Evolutionary conservation across 2,888 invertebrate genomes (phyloP), one percentile per base, ranked within the genome.

Genomic region (Oligia strigilis): DNA sequence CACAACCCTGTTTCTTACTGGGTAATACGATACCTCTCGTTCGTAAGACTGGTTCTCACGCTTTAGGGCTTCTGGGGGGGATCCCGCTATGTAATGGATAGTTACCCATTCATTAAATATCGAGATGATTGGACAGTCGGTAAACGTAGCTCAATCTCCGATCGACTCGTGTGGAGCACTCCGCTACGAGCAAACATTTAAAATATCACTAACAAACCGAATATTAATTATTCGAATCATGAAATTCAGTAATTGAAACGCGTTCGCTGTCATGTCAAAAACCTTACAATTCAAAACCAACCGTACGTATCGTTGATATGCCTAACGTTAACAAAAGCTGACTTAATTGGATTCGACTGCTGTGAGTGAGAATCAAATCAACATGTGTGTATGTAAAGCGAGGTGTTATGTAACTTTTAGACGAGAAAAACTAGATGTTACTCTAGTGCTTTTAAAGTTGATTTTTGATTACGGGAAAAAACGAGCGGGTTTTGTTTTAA

Each of bases 321-420:
- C 92, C 92, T 91, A 92, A 90, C 91, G 89, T 87, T 88, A 90
- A 93, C 93, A 94, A 94, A 92, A 90, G 91, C 91, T 70, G 87
- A 82, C 86, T 92, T 93, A 94, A 94, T 94, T 94, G 92, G 91
- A 93, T 93, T 88, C 86, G 88, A 84, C 90, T 87, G 79, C 82
- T 88, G 83, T 85, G 92, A 93, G 90, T 91, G 88, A 88, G 84
- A 92, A 92, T 93, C 90, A 91, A 93, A 93, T 92, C 89, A 87
- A 88, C 88, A 85, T 90, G 87, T 89, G 88, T 87, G 86, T 87
- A 85, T 81, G 83, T 85, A 84, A 90, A 91, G 81, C 82, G 81
- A 86, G 82, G 89, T 87, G 84, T 85, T 85, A 72, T 73, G 72
- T 82, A 78, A 78, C 65, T 66, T n/a, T 69, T 29, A 19, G 55